Conservation (phyloP, 2,888 invertebrate genomes). For the Idaea straminata region DNA sequence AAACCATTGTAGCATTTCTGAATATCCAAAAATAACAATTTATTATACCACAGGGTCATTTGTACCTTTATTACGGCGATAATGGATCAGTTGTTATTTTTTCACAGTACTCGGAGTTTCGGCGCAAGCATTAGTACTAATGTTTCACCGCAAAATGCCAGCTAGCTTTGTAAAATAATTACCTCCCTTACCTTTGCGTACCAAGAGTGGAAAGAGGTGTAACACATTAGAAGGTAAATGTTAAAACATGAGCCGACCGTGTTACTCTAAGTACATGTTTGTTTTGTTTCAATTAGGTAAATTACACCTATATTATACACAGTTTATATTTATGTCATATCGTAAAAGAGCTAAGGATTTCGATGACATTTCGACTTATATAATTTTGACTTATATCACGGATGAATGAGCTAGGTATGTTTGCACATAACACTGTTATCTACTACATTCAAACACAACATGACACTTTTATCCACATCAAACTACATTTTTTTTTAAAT, state of each 20-base stretch:
- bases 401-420: too few relatives aligned
- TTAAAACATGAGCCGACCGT: conserved; percentile 28
- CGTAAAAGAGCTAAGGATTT: too few relatives aligned
- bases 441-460: too few relatives aligned
- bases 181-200: conserved; percentile 46
- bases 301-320: conserved; percentile 7
- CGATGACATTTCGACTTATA: too few relatives aligned
- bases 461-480: too few relatives aligned
- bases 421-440: too few relatives aligned
- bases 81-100: conserved; percentile 57
- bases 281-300: conserved; percentile 20
- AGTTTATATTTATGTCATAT: conserved; percentile 6
- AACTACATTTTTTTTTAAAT: too few relatives aligned
- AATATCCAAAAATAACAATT: conserved; percentile 41
- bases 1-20: conserved; percentile 24
- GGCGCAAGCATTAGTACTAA: conserved; percentile 58
- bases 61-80: conserved; percentile 48
- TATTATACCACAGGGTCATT: conserved; percentile 37
- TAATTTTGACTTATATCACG: too few relatives aligned
- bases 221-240: conserved; percentile 32
- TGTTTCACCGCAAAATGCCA: conserved; percentile 44
- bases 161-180: conserved; percentile 53
- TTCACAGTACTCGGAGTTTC: conserved; percentile 53
- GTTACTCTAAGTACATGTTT: conserved; percentile 24
- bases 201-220: conserved; percentile 39